A percentile compares a stretch with the other conserved stretches of the same genome.
Conservation (phyloP, 2,888 invertebrate species). For the Blastobasis lacticolella region DNA sequence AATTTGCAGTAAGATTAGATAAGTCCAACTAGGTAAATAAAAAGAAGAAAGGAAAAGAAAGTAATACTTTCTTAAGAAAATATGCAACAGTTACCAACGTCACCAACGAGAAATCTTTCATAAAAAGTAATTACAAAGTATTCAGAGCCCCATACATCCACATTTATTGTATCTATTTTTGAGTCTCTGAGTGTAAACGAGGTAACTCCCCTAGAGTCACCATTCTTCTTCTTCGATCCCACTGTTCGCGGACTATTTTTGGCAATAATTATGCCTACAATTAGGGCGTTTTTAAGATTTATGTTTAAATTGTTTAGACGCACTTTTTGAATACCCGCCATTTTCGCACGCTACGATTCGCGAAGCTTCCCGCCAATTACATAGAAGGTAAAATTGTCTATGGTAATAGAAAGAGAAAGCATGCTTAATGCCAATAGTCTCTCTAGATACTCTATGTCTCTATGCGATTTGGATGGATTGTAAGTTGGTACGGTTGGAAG, state of each 20-base stretch:
- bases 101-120: constrained; percentile 79
- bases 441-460: too few species aligned
- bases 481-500: too few species aligned
- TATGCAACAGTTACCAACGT: constrained; percentile 73
- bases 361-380: background rate
- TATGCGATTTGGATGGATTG: too few species aligned
- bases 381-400: background rate
- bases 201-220: constrained; percentile 79
- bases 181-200: constrained; percentile 85
- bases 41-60: background rate
- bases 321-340: constrained; percentile 63
- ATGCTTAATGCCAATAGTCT: too few species aligned
- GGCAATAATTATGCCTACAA: constrained; percentile 77
- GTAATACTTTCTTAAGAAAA: background rate
- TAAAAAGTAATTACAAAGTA: constrained; percentile 76
- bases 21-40: background rate
- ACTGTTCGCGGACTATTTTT: constrained; percentile 76
- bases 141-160: constrained; percentile 82
- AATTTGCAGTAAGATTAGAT: background rate
- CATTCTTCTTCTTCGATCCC: constrained; percentile 63
- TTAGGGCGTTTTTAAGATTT: constrained; percentile 55
- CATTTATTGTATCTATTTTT: constrained; percentile 80
- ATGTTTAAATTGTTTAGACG: constrained; percentile 54
- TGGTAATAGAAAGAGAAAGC: too few species aligned
- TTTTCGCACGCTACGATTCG: constrained; percentile 18